Percentiles rank a stretch among this genome's conserved stretches.
Evolutionary conservation across 2,797 vertebrate genomes (phyloP).

Genomic region (Euthynnus affinis): DNA sequence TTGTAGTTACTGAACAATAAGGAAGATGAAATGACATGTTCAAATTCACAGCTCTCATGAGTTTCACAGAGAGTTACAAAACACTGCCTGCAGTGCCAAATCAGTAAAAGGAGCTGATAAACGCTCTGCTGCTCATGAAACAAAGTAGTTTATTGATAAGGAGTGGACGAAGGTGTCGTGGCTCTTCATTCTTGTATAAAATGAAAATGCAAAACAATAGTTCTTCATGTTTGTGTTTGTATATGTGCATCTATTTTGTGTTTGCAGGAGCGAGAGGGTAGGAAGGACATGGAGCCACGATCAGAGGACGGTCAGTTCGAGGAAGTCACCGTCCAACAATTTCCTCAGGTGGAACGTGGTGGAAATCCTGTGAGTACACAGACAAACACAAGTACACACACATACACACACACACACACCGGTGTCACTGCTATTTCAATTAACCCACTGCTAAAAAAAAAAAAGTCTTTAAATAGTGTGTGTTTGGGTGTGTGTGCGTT

Average conservation of each 20-base stretch:
- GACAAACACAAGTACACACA: not conserved
- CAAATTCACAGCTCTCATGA: not conserved
- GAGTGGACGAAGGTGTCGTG: not conserved
- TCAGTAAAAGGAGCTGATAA: not conserved
- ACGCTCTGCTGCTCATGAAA: not conserved
- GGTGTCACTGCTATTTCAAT: not conserved
- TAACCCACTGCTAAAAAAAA: not conserved
- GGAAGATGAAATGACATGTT: not conserved
- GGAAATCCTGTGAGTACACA: constrained; percentile 60
- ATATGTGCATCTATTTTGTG: constrained; percentile 10
- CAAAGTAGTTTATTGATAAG: not conserved
- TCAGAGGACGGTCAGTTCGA: constrained; percentile 76
- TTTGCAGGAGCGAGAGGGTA: constrained; percentile 72
- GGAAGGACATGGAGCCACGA: constrained; percentile 76
- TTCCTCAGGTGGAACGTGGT: constrained; percentile 45
- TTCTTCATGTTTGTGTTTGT: not conserved
- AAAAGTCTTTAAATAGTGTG: not conserved
- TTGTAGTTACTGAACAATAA: not conserved
- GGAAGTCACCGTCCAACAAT: constrained; percentile 63
- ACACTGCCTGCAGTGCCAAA: not conserved
- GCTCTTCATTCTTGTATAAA: not conserved
- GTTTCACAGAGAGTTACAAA: not conserved
- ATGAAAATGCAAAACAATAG: not conserved
- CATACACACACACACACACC: constrained; percentile 1
- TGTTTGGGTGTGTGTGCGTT: constrained; percentile 24